phyloP scores from a whole-genome alignment of 2,113 vertebrate species.

The Actenoides hombroni region DNA sequence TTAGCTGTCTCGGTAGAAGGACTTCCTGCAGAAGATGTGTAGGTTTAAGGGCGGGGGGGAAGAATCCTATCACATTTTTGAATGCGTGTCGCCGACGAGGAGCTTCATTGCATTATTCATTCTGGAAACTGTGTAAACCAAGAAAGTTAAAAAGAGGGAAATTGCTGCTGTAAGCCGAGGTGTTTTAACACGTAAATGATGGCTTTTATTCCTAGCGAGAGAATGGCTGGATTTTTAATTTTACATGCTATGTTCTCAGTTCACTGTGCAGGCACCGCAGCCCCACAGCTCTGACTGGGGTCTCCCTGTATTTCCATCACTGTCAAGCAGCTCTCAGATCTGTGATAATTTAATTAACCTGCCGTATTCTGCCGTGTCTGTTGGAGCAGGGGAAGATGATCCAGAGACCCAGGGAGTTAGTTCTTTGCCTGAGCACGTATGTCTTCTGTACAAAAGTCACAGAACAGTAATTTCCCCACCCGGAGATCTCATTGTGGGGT shows the following conservation, averaged over 20 bases:
- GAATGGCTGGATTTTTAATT: not conserved
- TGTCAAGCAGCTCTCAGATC: not conserved
- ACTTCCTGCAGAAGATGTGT: not conserved
- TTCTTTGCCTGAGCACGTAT: rapidly evolving
- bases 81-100: not conserved
- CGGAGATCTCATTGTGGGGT: not conserved
- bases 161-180: not conserved
- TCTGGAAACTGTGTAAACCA: constrained; percentile 19
- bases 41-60: not conserved
- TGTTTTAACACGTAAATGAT: not conserved
- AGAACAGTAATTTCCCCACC: not conserved
- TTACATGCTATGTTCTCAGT: not conserved
- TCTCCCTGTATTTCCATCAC: not conserved
- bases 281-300: not conserved
- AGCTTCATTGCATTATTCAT: constrained; percentile 43
- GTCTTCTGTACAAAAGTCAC: not conserved
- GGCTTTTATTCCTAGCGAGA: not conserved
- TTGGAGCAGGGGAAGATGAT: not conserved
- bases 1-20: not conserved
- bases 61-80: not conserved
- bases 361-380: not conserved
- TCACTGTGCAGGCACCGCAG: not conserved
- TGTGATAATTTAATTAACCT: constrained; percentile 39
- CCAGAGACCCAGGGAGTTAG: not conserved
- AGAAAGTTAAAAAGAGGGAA: not conserved